phyloP scores from a whole-genome alignment of 2,888 invertebrate species.

The Campaea margaritaria region DNA sequence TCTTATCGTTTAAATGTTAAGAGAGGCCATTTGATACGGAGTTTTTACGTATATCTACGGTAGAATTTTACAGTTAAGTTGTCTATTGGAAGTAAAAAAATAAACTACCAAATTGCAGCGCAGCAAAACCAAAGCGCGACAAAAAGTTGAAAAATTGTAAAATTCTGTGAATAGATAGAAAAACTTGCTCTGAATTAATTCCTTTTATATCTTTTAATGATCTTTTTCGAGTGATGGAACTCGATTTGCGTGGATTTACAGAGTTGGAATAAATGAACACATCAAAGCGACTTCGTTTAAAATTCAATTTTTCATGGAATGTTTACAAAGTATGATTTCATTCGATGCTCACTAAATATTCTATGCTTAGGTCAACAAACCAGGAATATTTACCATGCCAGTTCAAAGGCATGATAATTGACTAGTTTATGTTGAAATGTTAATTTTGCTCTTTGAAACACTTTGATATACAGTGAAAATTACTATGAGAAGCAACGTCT shows the following conservation, averaged over 20 bases:
- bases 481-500: constrained; percentile 49
- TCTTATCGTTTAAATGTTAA: too few species aligned
- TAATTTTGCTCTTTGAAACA: constrained; percentile 32
- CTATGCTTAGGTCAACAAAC: constrained; percentile 38
- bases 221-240: too few species aligned
- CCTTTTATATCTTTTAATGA: too few species aligned
- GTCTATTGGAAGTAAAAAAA: constrained; percentile 6
- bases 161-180: too few species aligned
- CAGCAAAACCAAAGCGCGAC: too few species aligned
- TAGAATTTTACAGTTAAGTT: constrained; percentile 26
- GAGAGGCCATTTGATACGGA: constrained; percentile 12
- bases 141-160: too few species aligned
- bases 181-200: too few species aligned
- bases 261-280: not conserved
- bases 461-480: constrained; percentile 10
- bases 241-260: not conserved
- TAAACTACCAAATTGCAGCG: too few species aligned
- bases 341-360: constrained; percentile 30
- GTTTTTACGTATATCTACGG: constrained; percentile 24
- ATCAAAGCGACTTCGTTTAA: not conserved
- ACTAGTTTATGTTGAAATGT: constrained; percentile 52
- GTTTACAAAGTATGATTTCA: not conserved
- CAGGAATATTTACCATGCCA: constrained; percentile 25
- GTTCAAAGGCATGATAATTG: constrained; percentile 56
- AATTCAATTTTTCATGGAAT: constrained; percentile 2